Evolutionary conservation across 2,888 invertebrate species (phyloP), one percentile per base, ranked within the genome.

Genomic region (Gibbula magus): DNA sequence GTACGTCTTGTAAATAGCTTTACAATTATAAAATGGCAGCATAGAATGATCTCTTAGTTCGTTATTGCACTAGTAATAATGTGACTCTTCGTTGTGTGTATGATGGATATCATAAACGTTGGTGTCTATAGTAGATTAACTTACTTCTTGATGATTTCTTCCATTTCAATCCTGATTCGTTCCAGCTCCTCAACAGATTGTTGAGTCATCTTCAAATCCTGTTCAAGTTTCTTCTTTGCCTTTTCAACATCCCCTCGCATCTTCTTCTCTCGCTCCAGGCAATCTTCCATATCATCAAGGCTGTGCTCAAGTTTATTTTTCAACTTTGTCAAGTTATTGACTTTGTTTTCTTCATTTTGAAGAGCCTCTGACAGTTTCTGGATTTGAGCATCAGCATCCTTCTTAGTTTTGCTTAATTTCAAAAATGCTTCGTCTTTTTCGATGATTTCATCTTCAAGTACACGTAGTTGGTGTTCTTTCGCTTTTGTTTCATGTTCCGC

Each of bases 331-430:
- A 99, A 96, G 95, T 99, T 99, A 95, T 99, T 99, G 93, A 98
- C 97, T 95, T 99, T 99, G 95, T 99, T 99, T 94, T 99, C 99
- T 91, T 98, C 97, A 86, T 98, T 97, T 92, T 94, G 93, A 25
- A 94, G 92, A 82, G 93, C 93, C 82, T 93, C 93, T 82, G 89
- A 87, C 39, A 93, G 91, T 87, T 93, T 93, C 86, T 93, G 92
- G 79, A 87, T 86, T 67, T 83, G 84, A 93, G 99, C 99, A 85
- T 99, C 98, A 93, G 98, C 96, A 94, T 97, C 95, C 94, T 99
- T 99, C 96, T 99, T 99, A 93, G 99, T 99, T 94, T 99, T 99
- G 95, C 98, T 97, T 94, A 99, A 94, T 94, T 99, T 99, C 95
- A 98, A 98, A 95, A 99, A 98, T 94, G 98, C 96, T 92, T 99